Evolutionary conservation across 2,113 vertebrate genomes (phyloP), one percentile per base, ranked within the genome.

Genomic region (Xiphias gladius): DNA sequence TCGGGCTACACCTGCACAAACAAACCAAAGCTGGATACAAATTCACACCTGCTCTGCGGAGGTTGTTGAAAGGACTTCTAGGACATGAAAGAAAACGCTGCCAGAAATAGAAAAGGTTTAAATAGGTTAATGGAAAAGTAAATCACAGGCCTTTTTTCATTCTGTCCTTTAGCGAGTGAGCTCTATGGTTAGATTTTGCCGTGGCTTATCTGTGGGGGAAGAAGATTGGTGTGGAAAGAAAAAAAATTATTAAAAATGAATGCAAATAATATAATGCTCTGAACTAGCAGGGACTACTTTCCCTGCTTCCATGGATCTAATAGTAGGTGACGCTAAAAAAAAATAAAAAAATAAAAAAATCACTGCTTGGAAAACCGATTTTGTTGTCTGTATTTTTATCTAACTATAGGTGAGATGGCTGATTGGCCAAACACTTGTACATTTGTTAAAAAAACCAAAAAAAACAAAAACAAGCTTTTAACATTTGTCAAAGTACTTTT

Each of bases 121-220:
- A 80, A 75, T 9, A 75, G 82, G 76, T 75, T 70, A 22, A 84
- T 37, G 63, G 58, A 79, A 64, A 84, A 55, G 35, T 59, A 61
- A 77, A 72, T 66, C 35, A 46, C 20, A 35, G 19, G 48, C 20
- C 6, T 16, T 57, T 16, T 57, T 64, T 28, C 58, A 39, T 71
- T 57, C 28, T 57, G 26, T 64, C 7, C 19, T 48, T 35, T 5
- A 70, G 69, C 22, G 52, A 32, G 71, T 37, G 65, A 46, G 30
- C 32, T 20, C 9, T 16, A 5, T 1, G 2, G 35, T 24, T 7
- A 28, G 16, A 41, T 41, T 39, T 55, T 13, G 30, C 4, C 50
- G 28, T 43, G 22, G 39, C 28, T 30, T 20, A 75, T 46, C 32
- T 82, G 5, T 26, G 9, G 32, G 5, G 10, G 20, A 54, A 14